These are phyloP conservation scores for Nestor notabilis DNA, from an alignment of 2,113 vertebrate species.

Conservation along the genomic window DNA sequence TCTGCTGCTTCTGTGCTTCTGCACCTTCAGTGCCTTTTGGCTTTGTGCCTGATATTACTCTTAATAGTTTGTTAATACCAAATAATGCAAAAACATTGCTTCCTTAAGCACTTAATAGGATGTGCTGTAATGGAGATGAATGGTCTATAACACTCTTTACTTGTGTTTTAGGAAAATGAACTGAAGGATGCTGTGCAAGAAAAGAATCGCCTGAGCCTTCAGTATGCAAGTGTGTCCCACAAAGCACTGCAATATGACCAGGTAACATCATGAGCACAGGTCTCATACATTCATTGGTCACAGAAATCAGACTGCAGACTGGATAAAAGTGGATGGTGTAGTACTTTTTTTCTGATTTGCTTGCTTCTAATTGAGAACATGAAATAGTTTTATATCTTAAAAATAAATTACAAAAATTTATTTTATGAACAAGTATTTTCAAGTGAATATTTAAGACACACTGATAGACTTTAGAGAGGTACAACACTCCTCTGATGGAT, in stretches of 20 bases:
- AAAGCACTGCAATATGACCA: conserved; percentile 78
- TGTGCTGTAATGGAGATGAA: neutral
- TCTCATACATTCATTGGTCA: neutral
- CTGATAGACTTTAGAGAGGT: neutral
- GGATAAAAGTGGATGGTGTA: neutral
- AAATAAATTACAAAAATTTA: neutral
- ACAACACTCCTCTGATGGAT: neutral
- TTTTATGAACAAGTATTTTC: neutral
- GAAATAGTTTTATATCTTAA: neutral
- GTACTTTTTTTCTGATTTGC: neutral
- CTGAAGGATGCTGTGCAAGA: conserved; percentile 81
- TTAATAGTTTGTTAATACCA: neutral
- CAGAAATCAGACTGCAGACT: neutral
- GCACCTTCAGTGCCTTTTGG: neutral
- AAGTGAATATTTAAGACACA: neutral
- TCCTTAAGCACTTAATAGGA: neutral
- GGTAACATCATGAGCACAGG: conserved; percentile 71
- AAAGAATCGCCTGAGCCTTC: conserved; percentile 76
- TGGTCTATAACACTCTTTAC: neutral
- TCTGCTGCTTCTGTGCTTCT: neutral
- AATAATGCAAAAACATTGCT: neutral
- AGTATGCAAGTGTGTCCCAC: conserved; percentile 74
- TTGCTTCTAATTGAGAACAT: neutral
- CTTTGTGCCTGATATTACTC: neutral
- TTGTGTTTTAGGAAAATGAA: conserved; percentile 81